Evolutionary conservation across 2,888 invertebrate species (phyloP).

Genomic region (Coleophora deauratella): DNA sequence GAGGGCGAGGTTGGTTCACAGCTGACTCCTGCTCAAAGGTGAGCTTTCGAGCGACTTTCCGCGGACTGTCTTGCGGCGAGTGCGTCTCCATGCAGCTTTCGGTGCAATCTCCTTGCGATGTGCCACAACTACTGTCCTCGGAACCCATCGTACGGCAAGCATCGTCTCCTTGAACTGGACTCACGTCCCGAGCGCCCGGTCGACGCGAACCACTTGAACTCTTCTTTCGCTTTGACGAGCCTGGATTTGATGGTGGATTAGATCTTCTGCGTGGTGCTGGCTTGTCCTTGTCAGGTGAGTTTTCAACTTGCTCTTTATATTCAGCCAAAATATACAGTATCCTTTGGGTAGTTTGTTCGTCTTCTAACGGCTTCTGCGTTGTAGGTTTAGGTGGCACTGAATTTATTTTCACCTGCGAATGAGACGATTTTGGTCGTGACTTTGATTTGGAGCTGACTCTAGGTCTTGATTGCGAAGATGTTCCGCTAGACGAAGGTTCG

Average conservation of each 20-base stretch:
- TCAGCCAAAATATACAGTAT: constrained; percentile 86
- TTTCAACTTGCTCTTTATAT: constrained; percentile 85
- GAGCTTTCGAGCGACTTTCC: constrained; percentile 58
- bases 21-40: constrained; percentile 65
- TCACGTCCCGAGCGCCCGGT: constrained; percentile 68
- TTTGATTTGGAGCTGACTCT: constrained; percentile 59
- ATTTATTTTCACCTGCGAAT: constrained; percentile 76
- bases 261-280: constrained; percentile 84
- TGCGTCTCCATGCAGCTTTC: constrained; percentile 68
- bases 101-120: constrained; percentile 70
- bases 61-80: constrained; percentile 72
- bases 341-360: constrained; percentile 85
- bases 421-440: constrained; percentile 74
- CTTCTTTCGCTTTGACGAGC: constrained; percentile 81
- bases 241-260: constrained; percentile 82
- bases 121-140: constrained; percentile 84
- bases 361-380: constrained; percentile 83
- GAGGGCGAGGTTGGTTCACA: constrained; percentile 36
- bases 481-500: constrained; percentile 34
- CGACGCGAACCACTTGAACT: constrained; percentile 77
- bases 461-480: constrained; percentile 34
- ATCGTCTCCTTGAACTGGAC: constrained; percentile 78
- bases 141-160: constrained; percentile 81
- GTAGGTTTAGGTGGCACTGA: constrained; percentile 74
- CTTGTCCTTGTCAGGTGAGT: constrained; percentile 87